phyloP scores from a whole-genome alignment of 1,140 invertebrate genomes.

The Neodiprion virginianus region DNA sequence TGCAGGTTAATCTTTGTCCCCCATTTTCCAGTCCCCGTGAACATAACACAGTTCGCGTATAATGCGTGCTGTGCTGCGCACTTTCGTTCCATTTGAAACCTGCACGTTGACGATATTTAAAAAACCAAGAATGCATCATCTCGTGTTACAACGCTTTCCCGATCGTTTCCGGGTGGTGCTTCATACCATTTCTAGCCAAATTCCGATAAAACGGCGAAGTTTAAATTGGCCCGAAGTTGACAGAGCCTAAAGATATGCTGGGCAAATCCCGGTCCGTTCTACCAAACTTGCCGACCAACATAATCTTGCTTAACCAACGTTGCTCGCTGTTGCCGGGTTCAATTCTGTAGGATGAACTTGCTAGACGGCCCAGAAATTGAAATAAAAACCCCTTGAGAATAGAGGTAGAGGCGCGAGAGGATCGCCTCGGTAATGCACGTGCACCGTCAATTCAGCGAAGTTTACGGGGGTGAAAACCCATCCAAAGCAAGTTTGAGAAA shows the following conservation, averaged over 20 bases:
- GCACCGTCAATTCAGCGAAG: neutral
- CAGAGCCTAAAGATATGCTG: neutral
- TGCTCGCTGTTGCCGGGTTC: neutral
- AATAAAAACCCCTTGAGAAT: neutral
- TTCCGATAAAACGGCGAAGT: slow-evolving; percentile 20
- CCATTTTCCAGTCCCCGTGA: too few relatives aligned
- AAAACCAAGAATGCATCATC: too few relatives aligned
- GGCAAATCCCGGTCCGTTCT: neutral
- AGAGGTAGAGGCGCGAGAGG: neutral
- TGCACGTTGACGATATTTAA: too few relatives aligned
- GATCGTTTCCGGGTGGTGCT: neutral
- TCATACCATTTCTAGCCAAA: neutral
- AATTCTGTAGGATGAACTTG: neutral
- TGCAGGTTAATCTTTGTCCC: too few relatives aligned
- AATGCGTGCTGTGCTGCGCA: too few relatives aligned
- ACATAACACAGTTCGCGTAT: too few relatives aligned
- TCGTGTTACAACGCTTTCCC: neutral
- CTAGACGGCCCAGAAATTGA: too few relatives aligned
- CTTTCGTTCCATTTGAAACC: too few relatives aligned
- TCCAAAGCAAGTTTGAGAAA: neutral
- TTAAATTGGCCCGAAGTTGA: slow-evolving; percentile 17
- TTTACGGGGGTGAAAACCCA: neutral
- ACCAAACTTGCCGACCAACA: neutral
- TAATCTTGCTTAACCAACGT: neutral
- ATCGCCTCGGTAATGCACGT: neutral